phyloP scores from a whole-genome alignment of 1,140 invertebrate species.

The Zaprionus kolodkinae region DNA sequence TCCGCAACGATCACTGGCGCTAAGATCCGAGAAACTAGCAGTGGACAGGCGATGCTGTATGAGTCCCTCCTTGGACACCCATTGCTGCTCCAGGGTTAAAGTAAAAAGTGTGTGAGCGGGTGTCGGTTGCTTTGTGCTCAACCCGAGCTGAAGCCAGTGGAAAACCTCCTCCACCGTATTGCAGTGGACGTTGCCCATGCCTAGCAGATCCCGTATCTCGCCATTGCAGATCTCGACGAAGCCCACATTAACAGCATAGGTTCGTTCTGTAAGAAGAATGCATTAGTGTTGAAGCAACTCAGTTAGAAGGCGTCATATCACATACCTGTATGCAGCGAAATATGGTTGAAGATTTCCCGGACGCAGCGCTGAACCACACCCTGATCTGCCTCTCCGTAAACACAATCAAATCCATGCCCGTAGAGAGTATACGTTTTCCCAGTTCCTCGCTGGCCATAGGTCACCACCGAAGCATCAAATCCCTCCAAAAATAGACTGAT shows the following conservation, averaged over 20 bases:
- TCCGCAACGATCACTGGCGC: constrained; percentile 86
- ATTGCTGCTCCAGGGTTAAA: constrained; percentile 89
- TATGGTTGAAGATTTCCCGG: constrained; percentile 89
- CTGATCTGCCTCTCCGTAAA: constrained; percentile 89
- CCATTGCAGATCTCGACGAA: constrained; percentile 88
- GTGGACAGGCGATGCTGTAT: constrained; percentile 87
- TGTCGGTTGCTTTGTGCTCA: constrained; percentile 67
- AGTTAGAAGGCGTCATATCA: no score
- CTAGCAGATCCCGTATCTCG: constrained; percentile 85
- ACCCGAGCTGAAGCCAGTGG: constrained; percentile 85
- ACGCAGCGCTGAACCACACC: constrained; percentile 91
- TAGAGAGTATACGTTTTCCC: constrained; percentile 92
- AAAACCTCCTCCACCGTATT: constrained; percentile 86
- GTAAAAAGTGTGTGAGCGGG: constrained; percentile 87
- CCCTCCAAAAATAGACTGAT: constrained; percentile 88
- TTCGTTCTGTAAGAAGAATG: constrained; percentile 83
- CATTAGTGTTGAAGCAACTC: not conserved
- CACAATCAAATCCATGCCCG: constrained; percentile 89
- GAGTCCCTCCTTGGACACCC: constrained; percentile 85
- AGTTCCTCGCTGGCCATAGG: constrained; percentile 91
- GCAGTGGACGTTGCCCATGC: constrained; percentile 86
- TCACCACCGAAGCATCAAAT: constrained; percentile 90
- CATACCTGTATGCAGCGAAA: constrained; percentile 85
- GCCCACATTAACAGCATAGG: constrained; percentile 87
- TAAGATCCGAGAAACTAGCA: constrained; percentile 89